Percentiles rank a stretch among this genome's conserved stretches.
These are phyloP conservation scores for Cheilosia vulpina DNA, from an alignment of 2,888 invertebrate genomes.

Conservation along the genomic window DNA sequence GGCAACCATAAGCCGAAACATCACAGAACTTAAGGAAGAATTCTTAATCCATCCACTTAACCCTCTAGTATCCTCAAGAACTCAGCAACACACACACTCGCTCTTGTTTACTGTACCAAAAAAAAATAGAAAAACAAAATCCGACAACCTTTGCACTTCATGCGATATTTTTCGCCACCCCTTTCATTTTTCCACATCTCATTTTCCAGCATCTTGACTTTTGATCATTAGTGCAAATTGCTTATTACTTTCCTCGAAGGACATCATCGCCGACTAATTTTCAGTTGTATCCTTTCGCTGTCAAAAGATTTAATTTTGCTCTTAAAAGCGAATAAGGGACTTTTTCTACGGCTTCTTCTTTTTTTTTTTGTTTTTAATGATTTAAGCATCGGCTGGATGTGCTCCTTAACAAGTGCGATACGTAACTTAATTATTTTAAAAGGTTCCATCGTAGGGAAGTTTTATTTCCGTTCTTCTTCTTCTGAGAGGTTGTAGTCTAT, in stretches of 20 bases:
- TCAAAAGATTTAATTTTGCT: constrained; percentile 63
- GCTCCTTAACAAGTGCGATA: constrained; percentile 65
- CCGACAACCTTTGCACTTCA: neutral
- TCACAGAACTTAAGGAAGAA: constrained; percentile 29
- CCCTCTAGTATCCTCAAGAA: constrained; percentile 50
- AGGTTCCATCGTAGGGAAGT: constrained; percentile 40
- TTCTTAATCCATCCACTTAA: constrained; percentile 65
- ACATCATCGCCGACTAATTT: constrained; percentile 56
- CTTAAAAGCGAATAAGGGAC: constrained; percentile 30
- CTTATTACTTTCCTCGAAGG: constrained; percentile 63
- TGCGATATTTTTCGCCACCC: constrained; percentile 9
- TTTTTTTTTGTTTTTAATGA: constrained; percentile 16
- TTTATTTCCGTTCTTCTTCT: neutral
- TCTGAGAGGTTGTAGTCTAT: constrained; percentile 20
- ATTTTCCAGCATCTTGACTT: constrained; percentile 72
- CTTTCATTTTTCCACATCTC: constrained; percentile 23
- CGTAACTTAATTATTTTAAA: constrained; percentile 73
- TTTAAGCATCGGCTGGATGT: constrained; percentile 38
- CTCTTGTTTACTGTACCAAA: too few relatives aligned
- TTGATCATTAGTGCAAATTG: constrained; percentile 71
- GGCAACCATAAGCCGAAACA: neutral
- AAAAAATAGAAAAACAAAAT: too few relatives aligned
- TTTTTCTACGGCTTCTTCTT: neutral
- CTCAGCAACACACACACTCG: constrained; percentile 2
- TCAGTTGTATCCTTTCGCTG: constrained; percentile 59